Percentiles rank a stretch among this genome's conserved stretches.
phyloP scores from a whole-genome alignment of 2,113 vertebrate genomes.

The Ranitomeya variabilis region DNA sequence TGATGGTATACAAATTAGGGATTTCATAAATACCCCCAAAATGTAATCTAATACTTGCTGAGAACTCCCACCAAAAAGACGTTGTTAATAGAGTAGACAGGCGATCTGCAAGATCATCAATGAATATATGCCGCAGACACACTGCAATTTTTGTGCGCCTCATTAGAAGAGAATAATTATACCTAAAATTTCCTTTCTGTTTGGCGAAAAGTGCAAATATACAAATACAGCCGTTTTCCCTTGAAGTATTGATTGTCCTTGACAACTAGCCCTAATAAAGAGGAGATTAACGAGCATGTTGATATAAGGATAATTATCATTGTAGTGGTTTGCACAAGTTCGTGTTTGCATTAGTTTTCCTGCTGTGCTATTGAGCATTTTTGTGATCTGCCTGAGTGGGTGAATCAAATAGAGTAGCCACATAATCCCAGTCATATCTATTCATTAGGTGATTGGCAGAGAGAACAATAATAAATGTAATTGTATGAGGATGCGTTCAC shows the following conservation, averaged over 20 bases:
- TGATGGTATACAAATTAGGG: neutral
- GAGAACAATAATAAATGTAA: slow-evolving; percentile 51
- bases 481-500: slow-evolving; percentile 50
- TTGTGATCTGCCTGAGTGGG: slow-evolving; percentile 38
- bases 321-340: slow-evolving; percentile 61
- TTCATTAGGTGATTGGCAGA: slow-evolving; percentile 52
- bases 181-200: neutral
- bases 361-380: slow-evolving; percentile 56
- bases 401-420: slow-evolving; percentile 44
- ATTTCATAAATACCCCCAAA: neutral
- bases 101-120: neutral
- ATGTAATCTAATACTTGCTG: neutral
- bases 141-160: neutral
- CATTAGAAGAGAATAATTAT: slow-evolving; percentile 8
- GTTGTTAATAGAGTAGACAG: too few relatives aligned
- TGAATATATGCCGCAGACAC: neutral
- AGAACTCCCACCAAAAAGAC: neutral
- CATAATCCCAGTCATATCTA: slow-evolving; percentile 40
- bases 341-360: slow-evolving; percentile 56
- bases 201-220: slow-evolving; percentile 19
- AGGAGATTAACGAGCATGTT: slow-evolving; percentile 55
- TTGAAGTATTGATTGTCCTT: slow-evolving; percentile 60
- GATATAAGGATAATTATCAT: slow-evolving; percentile 46
- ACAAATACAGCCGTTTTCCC: slow-evolving; percentile 42
- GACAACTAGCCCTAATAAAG: slow-evolving; percentile 55